Percentiles rank a stretch among this genome's conserved stretches.
Evolutionary conservation across 1,140 invertebrate species (phyloP).

Genomic region (Heliconius hewitsoni): DNA sequence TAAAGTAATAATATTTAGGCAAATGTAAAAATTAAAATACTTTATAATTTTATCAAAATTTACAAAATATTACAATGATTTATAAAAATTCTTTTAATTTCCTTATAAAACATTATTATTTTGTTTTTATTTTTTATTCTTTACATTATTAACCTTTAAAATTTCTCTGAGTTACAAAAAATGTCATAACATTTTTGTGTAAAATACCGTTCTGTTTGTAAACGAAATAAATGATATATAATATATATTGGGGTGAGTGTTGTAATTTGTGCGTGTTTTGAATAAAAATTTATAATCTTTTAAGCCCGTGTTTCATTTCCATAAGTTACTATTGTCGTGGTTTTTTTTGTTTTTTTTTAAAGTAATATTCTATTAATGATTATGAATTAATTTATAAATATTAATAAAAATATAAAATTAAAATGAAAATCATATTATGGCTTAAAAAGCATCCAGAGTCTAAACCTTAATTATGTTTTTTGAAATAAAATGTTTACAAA

Average conservation of each 20-base stretch:
- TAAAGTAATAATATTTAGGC: not conserved
- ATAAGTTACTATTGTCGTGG: too few species aligned
- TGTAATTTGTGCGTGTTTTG: constrained; percentile 56
- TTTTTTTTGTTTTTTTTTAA: too few species aligned
- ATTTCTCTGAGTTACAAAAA: not conserved
- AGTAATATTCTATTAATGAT: too few species aligned
- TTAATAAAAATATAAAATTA: too few species aligned
- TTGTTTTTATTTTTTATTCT: not conserved
- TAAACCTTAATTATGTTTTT: too few species aligned
- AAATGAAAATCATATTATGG: too few species aligned
- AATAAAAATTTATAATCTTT: constrained; percentile 63
- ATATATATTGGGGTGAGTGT: constrained; percentile 41
- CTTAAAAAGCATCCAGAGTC: too few species aligned
- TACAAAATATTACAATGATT: not conserved
- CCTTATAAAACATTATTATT: not conserved
- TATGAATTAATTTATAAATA: too few species aligned
- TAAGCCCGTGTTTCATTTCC: constrained; percentile 10
- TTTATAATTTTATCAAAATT: not conserved
- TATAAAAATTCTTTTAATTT: not conserved
- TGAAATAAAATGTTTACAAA: too few species aligned
- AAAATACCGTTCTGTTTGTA: too few species aligned
- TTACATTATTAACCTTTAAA: too few species aligned
- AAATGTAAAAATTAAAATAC: not conserved
- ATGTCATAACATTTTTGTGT: too few species aligned
- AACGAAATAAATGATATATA: not conserved